phyloP scores from a whole-genome alignment of 1,140 invertebrate genomes.

The Lepidurus arcticus region DNA sequence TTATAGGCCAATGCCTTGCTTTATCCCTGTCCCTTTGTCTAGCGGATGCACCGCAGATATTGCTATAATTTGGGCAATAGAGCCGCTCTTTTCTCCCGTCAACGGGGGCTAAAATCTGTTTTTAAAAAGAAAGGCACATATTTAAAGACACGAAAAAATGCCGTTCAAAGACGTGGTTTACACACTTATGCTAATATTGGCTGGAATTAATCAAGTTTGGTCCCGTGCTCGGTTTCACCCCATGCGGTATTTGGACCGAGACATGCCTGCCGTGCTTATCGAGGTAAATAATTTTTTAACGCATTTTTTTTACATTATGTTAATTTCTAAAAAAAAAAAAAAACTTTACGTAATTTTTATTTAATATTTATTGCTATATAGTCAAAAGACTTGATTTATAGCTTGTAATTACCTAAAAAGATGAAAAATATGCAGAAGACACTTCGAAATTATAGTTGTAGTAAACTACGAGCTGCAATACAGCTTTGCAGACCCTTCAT shows the following conservation, averaged over 20 bases:
- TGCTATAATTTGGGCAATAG: background rate
- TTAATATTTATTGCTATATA: too few species aligned
- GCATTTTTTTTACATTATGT: background rate
- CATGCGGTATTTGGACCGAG: background rate
- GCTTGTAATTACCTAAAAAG: too few species aligned
- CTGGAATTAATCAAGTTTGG: conserved; percentile 1
- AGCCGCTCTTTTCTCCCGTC: background rate
- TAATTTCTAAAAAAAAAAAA: too few species aligned
- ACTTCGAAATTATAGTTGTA: too few species aligned
- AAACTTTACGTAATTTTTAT: too few species aligned
- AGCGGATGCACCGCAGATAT: background rate
- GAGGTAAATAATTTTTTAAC: background rate
- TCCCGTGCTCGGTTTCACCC: background rate
- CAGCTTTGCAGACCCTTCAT: too few species aligned
- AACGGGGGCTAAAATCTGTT: background rate
- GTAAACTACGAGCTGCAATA: too few species aligned
- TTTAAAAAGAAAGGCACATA: background rate
- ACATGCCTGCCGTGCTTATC: background rate
- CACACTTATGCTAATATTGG: background rate
- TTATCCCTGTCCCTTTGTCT: background rate
- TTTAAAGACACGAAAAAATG: background rate
- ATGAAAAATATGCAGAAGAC: too few species aligned
- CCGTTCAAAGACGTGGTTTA: background rate
- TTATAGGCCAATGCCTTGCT: background rate
- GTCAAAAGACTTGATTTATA: too few species aligned